Percentiles rank a stretch among this genome's conserved stretches.
Conservation (phyloP, 2,888 invertebrate species). For the Fabriciana adippe region DNA sequence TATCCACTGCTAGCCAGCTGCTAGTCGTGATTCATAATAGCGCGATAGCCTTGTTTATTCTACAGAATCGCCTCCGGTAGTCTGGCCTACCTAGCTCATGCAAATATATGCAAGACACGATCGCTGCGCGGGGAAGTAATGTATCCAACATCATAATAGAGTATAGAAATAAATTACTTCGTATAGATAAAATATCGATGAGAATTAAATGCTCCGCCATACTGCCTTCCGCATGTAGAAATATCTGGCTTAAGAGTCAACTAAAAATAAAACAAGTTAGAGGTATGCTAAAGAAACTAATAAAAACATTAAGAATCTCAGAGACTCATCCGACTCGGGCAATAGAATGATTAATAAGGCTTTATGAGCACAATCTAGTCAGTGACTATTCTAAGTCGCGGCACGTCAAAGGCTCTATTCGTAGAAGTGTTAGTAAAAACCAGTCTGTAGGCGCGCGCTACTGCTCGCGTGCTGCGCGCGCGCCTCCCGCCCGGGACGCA, state of each 20-base stretch:
- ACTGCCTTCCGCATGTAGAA: constrained; percentile 9
- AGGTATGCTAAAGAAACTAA: constrained; percentile 26
- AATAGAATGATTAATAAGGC: constrained; percentile 52
- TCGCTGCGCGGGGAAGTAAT: constrained; percentile 24
- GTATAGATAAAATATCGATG: constrained; percentile 18
- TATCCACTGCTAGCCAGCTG: constrained; percentile 64
- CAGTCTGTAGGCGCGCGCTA: constrained; percentile 74
- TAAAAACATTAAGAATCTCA: constrained; percentile 34
- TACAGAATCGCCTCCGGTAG: constrained; percentile 51
- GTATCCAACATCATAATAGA: constrained; percentile 24
- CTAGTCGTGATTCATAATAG: constrained; percentile 65
- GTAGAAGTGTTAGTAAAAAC: constrained; percentile 75
- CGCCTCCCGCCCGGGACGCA: constrained; percentile 55
- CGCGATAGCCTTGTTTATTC: constrained; percentile 60
- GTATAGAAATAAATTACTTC: constrained; percentile 17
- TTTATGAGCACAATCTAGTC: constrained; percentile 57
- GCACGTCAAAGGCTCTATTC: constrained; percentile 76
- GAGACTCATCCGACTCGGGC: constrained; percentile 27
- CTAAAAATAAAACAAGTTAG: constrained; percentile 20
- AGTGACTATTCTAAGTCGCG: constrained; percentile 61
- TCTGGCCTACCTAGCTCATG: constrained; percentile 40
- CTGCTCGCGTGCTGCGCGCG: constrained; percentile 71
- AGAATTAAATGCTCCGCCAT: constrained; percentile 19
- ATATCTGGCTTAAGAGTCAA: constrained; percentile 15
- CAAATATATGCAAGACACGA: constrained; percentile 40